Percentiles rank a stretch among this genome's conserved stretches.
Evolutionary conservation across 2,113 vertebrate species (phyloP).

Genomic region (Aplodontia rufa): DNA sequence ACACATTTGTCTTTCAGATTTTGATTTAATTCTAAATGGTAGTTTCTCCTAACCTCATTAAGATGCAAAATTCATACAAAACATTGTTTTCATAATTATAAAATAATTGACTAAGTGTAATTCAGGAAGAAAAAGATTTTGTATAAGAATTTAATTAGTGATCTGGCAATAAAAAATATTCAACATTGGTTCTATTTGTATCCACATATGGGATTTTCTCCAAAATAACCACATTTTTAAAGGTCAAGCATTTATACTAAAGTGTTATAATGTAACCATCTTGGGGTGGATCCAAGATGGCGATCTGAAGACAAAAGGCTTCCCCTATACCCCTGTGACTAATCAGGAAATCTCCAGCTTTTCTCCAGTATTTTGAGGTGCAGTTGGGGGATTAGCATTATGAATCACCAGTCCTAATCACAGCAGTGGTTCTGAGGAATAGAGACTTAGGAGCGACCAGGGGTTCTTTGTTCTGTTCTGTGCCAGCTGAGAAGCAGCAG

Average conservation of each 20-base stretch:
- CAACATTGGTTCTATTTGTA: constrained; percentile 51
- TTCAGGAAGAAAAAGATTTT: constrained; percentile 65
- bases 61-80: constrained; percentile 46
- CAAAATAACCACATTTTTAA: constrained; percentile 57
- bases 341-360: no score
- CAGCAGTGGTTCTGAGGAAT: no score
- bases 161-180: constrained; percentile 58
- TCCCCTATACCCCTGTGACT: no score
- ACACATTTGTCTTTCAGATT: neutral
- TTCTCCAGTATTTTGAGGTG: no score
- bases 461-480: no score
- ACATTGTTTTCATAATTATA: constrained; percentile 63
- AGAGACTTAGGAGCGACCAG: no score
- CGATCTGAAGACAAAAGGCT: no score
- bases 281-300: no score
- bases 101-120: constrained; percentile 64
- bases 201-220: constrained; percentile 60
- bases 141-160: constrained; percentile 65
- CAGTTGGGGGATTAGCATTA: no score
- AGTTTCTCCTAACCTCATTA: constrained; percentile 30
- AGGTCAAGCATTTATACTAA: constrained; percentile 58
- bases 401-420: no score
- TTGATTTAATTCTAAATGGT: constrained; percentile 42
- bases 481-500: no score
- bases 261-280: constrained; percentile 28